These are phyloP conservation scores for Acanthopleura granulata DNA, from an alignment of 2,888 invertebrate genomes.

Conservation along the genomic window DNA sequence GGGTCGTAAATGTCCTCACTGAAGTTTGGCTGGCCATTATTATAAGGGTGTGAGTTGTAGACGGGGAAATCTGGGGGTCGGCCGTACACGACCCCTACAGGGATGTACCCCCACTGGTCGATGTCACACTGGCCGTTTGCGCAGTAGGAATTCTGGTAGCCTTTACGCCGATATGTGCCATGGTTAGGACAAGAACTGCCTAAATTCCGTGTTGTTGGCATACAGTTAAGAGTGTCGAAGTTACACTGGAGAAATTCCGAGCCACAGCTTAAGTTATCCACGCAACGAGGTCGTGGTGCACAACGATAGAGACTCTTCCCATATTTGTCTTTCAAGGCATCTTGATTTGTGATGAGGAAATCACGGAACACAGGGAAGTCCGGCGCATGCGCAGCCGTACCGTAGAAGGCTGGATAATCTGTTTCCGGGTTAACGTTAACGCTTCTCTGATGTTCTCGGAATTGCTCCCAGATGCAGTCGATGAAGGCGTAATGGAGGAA, in stretches of 20 bases:
- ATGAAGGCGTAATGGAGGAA: conserved; percentile 52
- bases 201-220: neutral
- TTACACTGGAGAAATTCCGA: conserved; percentile 5
- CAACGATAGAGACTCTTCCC: conserved; percentile 5
- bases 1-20: conserved; percentile 52
- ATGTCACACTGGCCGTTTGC: conserved; percentile 51
- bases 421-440: conserved; percentile 1
- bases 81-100: conserved; percentile 52
- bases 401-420: conserved; percentile 3
- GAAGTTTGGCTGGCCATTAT: conserved; percentile 40
- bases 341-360: neutral
- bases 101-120: conserved; percentile 53
- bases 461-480: conserved; percentile 51
- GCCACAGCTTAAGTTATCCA: conserved; percentile 19
- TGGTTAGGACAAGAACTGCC: conserved; percentile 30
- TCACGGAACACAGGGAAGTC: neutral
- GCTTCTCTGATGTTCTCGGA: neutral
- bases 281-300: conserved; percentile 38
- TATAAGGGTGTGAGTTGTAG: conserved; percentile 48
- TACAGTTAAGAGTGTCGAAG: neutral
- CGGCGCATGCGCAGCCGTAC: neutral
- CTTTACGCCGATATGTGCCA: conserved; percentile 32
- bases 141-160: conserved; percentile 52
- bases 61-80: conserved; percentile 46
- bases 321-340: conserved; percentile 7